A percentile compares a stretch with the other conserved stretches of the same genome.
These are phyloP conservation scores for Gasterosteus aculeatus DNA, from an alignment of 2,113 vertebrate genomes.

Conservation along the genomic window DNA sequence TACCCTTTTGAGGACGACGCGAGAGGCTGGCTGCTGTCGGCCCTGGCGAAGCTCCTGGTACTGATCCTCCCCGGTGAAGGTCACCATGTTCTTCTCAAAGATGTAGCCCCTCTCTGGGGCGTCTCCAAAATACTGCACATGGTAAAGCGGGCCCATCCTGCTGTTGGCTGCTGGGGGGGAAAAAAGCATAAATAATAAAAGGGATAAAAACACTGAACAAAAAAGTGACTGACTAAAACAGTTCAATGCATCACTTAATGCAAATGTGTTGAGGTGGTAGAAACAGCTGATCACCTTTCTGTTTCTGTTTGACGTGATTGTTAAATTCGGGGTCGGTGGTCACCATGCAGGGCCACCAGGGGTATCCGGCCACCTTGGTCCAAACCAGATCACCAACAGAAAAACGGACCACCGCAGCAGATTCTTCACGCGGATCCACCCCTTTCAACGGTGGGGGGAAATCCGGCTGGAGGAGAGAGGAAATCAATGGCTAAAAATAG, in stretches of 20 bases:
- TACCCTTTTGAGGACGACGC: conserved; percentile 89
- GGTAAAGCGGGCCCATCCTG: conserved; percentile 86
- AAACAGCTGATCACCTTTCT: conserved; percentile 84
- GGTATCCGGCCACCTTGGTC: conserved; percentile 96
- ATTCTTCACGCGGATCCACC: neutral
- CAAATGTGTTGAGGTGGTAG: no score
- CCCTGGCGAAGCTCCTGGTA: conserved; percentile 87
- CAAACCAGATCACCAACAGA: conserved; percentile 91
- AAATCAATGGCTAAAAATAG: neutral
- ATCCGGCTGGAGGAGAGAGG: conserved; percentile 31
- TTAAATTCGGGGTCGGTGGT: conserved; percentile 90
- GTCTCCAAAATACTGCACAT: conserved; percentile 97
- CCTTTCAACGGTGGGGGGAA: conserved; percentile 10
- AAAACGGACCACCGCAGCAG: conserved; percentile 62
- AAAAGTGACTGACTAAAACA: no score
- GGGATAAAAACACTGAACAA: neutral
- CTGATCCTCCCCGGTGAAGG: conserved; percentile 90
- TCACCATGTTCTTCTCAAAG: conserved; percentile 93
- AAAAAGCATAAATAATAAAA: neutral
- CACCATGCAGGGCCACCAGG: conserved; percentile 99
- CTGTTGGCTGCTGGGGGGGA: conserved; percentile 80
- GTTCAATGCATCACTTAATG: neutral
- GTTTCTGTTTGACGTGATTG: conserved; percentile 87
- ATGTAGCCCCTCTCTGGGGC: conserved; percentile 94
- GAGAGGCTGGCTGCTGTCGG: conserved; percentile 84